Percentiles rank a stretch among this genome's conserved stretches.
phyloP scores from a whole-genome alignment of 2,113 vertebrate genomes.

The Herpailurus yagouaroundi region DNA sequence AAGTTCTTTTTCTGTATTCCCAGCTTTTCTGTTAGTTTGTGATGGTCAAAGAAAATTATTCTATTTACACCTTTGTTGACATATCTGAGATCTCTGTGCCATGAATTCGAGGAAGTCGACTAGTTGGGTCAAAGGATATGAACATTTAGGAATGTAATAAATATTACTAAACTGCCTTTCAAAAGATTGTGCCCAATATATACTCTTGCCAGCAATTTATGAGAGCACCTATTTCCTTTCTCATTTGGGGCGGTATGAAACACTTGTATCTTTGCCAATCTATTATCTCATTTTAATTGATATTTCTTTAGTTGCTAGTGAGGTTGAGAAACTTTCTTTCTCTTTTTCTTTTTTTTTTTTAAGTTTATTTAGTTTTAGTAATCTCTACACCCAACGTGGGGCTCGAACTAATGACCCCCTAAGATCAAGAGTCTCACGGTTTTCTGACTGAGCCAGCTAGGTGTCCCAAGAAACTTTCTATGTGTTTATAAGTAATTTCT shows the following conservation, averaged over 20 bases:
- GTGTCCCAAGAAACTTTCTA: neutral
- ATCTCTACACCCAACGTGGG: too few species aligned
- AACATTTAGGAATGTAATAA: neutral
- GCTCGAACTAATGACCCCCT: too few species aligned
- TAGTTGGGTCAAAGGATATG: neutral
- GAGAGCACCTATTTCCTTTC: neutral
- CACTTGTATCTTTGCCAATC: neutral
- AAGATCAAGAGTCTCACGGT: too few species aligned
- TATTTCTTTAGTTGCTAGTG: neutral
- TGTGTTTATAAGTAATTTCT: neutral
- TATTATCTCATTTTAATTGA: slow-evolving; percentile 26
- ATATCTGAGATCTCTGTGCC: neutral
- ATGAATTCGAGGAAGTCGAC: neutral
- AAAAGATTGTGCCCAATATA: neutral
- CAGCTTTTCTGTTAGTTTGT: slow-evolving; percentile 28
- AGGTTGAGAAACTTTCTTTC: neutral
- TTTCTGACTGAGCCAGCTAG: too few species aligned
- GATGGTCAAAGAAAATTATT: neutral
- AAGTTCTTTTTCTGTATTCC: neutral
- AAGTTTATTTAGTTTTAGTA: too few species aligned
- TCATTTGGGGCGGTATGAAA: neutral
- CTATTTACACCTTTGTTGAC: neutral
- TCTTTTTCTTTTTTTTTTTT: too few species aligned
- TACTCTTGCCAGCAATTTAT: neutral
- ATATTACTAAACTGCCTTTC: neutral